Conservation (phyloP, 2,113 vertebrate species). For the Protomyctophum bolini region DNA sequence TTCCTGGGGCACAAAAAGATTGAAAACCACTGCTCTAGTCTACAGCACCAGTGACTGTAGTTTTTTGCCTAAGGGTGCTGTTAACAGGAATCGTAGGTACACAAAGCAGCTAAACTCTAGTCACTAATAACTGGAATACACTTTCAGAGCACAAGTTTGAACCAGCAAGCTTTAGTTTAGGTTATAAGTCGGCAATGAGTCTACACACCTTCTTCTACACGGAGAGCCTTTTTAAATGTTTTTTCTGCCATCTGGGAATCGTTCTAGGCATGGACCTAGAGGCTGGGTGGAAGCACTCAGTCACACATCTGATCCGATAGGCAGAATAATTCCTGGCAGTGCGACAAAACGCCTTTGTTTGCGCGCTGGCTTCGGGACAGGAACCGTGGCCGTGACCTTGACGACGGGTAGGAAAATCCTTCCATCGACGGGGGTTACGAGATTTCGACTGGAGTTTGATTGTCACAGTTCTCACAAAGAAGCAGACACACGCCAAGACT, state of each 20-base stretch:
- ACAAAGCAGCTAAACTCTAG: too few species aligned
- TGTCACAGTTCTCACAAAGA: slow-evolving; percentile 52
- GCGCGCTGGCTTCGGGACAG: slow-evolving; percentile 53
- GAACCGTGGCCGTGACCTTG: slow-evolving; percentile 68
- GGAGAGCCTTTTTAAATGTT: neutral
- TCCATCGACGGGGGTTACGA: slow-evolving; percentile 43
- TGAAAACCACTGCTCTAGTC: too few species aligned
- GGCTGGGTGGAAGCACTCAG: slow-evolving; percentile 22
- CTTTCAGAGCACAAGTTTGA: neutral
- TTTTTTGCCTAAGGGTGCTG: too few species aligned
- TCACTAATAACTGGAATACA: too few species aligned
- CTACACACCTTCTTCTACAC: too few species aligned
- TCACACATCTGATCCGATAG: slow-evolving; percentile 28
- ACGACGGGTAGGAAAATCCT: slow-evolving; percentile 30
- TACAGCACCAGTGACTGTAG: too few species aligned
- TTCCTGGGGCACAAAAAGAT: too few species aligned
- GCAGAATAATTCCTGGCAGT: slow-evolving; percentile 49
- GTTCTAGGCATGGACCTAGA: slow-evolving; percentile 3
- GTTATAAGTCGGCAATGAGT: too few species aligned
- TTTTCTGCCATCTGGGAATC: neutral
- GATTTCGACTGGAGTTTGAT: slow-evolving; percentile 41
- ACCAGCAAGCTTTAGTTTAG: neutral
- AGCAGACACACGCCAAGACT: slow-evolving; percentile 39
- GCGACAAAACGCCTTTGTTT: slow-evolving; percentile 60
- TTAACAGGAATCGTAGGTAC: too few species aligned